These are phyloP conservation scores for Brachyptera putata DNA, from an alignment of 2,888 invertebrate species.

Conservation along the genomic window DNA sequence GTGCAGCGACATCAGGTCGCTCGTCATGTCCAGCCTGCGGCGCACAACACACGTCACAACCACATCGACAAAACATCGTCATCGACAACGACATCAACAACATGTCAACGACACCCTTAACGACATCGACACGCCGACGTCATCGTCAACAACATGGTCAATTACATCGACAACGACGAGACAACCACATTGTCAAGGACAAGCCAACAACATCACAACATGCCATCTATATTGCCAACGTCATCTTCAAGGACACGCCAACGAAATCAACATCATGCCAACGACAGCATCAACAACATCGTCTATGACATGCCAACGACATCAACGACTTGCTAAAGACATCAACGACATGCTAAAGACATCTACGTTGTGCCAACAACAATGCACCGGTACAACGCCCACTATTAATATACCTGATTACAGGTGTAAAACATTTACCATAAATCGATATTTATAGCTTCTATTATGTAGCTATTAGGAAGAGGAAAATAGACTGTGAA, in stretches of 20 bases:
- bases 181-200: not conserved
- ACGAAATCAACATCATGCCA: not conserved
- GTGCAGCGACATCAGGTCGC: slow-evolving; percentile 77
- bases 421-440: too few relatives aligned
- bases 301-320: not conserved
- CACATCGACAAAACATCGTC: not conserved
- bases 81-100: not conserved
- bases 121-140: not conserved
- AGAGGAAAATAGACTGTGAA: too few relatives aligned
- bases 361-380: too few relatives aligned
- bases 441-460: too few relatives aligned
- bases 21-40: slow-evolving; percentile 72
- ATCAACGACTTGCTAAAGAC: not conserved
- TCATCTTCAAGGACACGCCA: too few relatives aligned
- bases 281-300: too few relatives aligned
- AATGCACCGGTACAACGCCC: too few relatives aligned
- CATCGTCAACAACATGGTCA: not conserved
- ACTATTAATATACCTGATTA: too few relatives aligned
- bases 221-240: too few relatives aligned
- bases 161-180: not conserved
- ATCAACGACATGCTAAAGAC: too few relatives aligned
- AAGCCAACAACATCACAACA: not conserved
- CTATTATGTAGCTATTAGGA: too few relatives aligned
- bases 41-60: not conserved
- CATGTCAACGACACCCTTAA: not conserved